A percentile compares a stretch with the other conserved stretches of the same genome.
Evolutionary conservation across 2,113 vertebrate genomes (phyloP).

Genomic region (Microcebus jonahi): DNA sequence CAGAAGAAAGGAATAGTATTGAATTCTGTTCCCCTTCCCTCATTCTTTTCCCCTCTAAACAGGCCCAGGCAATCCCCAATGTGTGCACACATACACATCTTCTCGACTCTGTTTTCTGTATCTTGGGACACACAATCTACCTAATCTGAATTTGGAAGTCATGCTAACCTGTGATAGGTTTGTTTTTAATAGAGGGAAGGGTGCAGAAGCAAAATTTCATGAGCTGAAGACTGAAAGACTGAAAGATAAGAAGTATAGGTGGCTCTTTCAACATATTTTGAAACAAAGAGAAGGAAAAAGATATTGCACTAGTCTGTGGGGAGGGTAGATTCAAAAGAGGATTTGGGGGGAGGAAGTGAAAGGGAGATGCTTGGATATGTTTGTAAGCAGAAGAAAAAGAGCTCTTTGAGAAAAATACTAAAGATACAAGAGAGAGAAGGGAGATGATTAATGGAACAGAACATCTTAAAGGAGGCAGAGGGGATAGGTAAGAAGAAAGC

Average conservation of each 20-base stretch:
- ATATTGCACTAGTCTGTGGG: background rate
- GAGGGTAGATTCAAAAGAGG: background rate
- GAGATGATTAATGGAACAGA: constrained; percentile 30
- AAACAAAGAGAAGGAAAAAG: constrained; percentile 43
- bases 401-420: constrained; percentile 15
- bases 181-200: constrained; percentile 28
- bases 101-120: background rate
- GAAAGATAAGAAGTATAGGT: background rate
- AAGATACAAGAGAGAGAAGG: constrained; percentile 4
- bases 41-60: constrained; percentile 34
- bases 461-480: background rate
- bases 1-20: constrained; percentile 34
- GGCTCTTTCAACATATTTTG: constrained; percentile 42
- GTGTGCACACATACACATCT: background rate
- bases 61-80: background rate
- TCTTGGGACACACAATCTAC: background rate
- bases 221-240: constrained; percentile 6
- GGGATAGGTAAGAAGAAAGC: constrained; percentile 16
- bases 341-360: background rate
- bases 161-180: background rate
- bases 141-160: constrained; percentile 42
- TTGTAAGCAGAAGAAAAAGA: constrained; percentile 20
- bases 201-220: background rate
- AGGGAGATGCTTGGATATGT: constrained; percentile 20
- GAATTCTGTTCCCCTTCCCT: background rate